A percentile compares a stretch with the other conserved stretches of the same genome.
Evolutionary conservation across 2,888 invertebrate species (phyloP).

Genomic region (Amphipoea lucens): DNA sequence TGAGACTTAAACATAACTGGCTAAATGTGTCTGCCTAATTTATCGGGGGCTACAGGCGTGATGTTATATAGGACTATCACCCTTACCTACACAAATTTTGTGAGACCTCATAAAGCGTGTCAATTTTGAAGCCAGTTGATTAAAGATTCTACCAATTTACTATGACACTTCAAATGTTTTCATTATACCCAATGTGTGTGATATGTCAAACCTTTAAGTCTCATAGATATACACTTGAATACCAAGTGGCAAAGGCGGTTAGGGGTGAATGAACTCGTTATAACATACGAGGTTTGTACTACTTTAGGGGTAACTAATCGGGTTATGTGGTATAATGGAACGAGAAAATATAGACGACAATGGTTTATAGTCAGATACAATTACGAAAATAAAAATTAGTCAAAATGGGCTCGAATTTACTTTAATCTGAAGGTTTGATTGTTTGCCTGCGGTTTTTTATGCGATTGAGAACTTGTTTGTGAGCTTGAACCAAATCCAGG

Average conservation of each 20-base stretch:
- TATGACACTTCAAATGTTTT: slow-evolving; percentile 29
- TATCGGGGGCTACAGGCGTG: background rate
- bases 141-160: background rate
- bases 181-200: slow-evolving; percentile 1
- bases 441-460: background rate
- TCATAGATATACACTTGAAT: slow-evolving; percentile 11
- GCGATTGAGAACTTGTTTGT: background rate
- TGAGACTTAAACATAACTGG: no score
- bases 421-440: background rate
- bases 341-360: background rate
- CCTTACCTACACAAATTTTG: background rate
- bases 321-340: background rate
- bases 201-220: slow-evolving; percentile 14
- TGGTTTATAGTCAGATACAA: background rate
- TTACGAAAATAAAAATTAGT: background rate
- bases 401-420: background rate
- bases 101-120: background rate
- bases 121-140: slow-evolving; percentile 15
- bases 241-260: slow-evolving; percentile 6
- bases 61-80: background rate
- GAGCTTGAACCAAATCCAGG: background rate
- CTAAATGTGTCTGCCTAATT: background rate
- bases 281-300: background rate
- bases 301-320: background rate
- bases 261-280: slow-evolving; percentile 34